phyloP scores from a whole-genome alignment of 2,888 invertebrate species.

The Limnephilus marmoratus region DNA sequence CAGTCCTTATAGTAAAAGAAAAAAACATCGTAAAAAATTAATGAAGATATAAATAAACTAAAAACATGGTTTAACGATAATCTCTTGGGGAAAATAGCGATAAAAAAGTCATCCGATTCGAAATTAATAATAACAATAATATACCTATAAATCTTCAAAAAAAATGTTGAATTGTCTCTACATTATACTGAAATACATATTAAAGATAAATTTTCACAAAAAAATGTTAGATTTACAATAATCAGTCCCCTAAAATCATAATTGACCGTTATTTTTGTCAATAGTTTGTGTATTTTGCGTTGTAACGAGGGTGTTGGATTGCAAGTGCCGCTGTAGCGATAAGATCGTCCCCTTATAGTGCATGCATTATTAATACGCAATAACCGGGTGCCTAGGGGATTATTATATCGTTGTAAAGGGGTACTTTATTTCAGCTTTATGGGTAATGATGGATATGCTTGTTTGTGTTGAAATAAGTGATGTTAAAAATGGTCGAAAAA shows the following conservation, averaged over 20 bases:
- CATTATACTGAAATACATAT: no score
- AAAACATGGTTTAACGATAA: no score
- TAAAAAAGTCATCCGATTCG: no score
- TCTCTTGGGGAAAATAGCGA: no score
- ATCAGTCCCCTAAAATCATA: background rate
- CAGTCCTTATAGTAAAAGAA: no score
- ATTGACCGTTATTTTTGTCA: background rate
- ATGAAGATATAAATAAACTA: no score
- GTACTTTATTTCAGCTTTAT: background rate
- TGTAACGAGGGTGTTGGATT: slow-evolving; percentile 38
- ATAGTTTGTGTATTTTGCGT: slow-evolving; percentile 5
- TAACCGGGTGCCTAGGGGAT: slow-evolving; percentile 8
- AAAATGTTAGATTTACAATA: background rate
- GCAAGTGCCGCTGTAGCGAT: slow-evolving; percentile 6
- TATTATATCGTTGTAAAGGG: slow-evolving; percentile 18
- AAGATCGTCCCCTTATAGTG: slow-evolving; percentile 31
- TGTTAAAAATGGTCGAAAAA: background rate
- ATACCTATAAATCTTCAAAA: no score
- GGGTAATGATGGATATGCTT: slow-evolving; percentile 3
- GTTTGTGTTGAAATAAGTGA: background rate
- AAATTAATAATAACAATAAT: no score
- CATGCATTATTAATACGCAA: slow-evolving; percentile 40
- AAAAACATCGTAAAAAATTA: no score
- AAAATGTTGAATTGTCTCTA: no score
- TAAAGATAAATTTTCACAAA: background rate